Base-by-base conservation (phyloP, 2,797 vertebrate genomes). In the Pseudochromis fuscus region DNA sequence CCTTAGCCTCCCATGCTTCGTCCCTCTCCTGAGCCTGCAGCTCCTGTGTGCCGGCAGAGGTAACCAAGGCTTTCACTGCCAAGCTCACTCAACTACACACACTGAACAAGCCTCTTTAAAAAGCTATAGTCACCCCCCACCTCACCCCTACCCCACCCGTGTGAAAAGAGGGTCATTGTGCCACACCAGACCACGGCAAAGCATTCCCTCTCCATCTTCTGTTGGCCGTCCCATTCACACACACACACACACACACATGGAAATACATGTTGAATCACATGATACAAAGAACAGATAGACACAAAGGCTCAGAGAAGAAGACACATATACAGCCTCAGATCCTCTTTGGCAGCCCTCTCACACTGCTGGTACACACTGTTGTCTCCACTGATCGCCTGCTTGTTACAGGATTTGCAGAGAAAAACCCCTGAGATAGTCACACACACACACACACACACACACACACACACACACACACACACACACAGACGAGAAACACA, bases 101-200 rank as follows among this genome's bases (percentile, higher is more conserved):
- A 50, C 60, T 79, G 79, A 87, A 79, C 44, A 4, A 68, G 40
- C 65, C 37, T 60, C 53, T 82, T 87, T 77, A 69, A 82, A 71
- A 72, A 85, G 58, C 73, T 55, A 31, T 35, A 67, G 60, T 58
- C 40, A 5, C 56, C 59, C 52, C 38, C 64, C 28, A 55, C n/a
- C 50, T n/a, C n/a, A n/a, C n/a, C n/a, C n/a, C n/a, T n/a, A n/a
- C n/a, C n/a, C n/a, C n/a, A n/a, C n/a, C 60, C 52, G 67, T 74
- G 82, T 85, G 85, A 84, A 82, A 87, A 90, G 67, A 77, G 77
- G 83, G 86, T 88, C 80, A 90, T 81, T 91, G 88, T 89, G 78
- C 79, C 81, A 77, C 37, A 2, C 33, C 6, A 56, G 75, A 68
- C 85, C 44, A 81, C 79, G 63, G 72, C 63, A 79, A 65, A 82